phyloP scores from a whole-genome alignment of 2,113 vertebrate genomes.

The Myxocyprinus asiaticus region DNA sequence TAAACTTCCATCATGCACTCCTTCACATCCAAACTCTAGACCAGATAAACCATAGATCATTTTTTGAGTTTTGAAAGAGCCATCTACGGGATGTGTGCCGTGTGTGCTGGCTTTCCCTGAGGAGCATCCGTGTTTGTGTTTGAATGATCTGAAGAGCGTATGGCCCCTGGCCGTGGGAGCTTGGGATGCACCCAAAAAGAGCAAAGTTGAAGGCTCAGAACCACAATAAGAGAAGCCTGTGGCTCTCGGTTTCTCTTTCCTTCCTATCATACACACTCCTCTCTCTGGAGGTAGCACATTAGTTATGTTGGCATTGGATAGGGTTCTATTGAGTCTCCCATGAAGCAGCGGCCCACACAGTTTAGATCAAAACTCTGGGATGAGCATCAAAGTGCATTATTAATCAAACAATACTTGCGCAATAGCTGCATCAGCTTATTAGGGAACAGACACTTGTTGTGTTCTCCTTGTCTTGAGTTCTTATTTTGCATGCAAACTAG shows the following conservation, averaged over 20 bases:
- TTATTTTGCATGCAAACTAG: background rate
- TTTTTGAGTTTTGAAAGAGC: constrained; percentile 6
- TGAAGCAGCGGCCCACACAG: constrained; percentile 12
- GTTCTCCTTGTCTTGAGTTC: background rate
- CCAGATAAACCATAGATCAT: constrained; percentile 31
- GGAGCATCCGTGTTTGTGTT: constrained; percentile 25
- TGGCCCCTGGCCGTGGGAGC: constrained; percentile 16
- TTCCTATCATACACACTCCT: background rate
- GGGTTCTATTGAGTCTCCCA: constrained; percentile 10
- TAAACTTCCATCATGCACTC: background rate
- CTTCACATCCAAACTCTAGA: constrained; percentile 14
- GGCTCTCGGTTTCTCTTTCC: background rate
- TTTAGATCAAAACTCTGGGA: constrained; percentile 38
- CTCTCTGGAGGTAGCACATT: constrained; percentile 5
- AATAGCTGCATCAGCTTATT: constrained; percentile 16
- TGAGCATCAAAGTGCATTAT: constrained; percentile 40
- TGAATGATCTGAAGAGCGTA: constrained; percentile 30
- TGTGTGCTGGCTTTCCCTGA: constrained; percentile 12
- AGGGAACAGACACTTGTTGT: background rate
- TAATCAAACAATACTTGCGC: constrained; percentile 39
- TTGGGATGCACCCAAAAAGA: constrained; percentile 25
- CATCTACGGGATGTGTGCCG: constrained; percentile 17
- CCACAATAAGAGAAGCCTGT: constrained; percentile 25
- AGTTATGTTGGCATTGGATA: constrained; percentile 26
- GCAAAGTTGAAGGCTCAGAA: background rate